Conservation (phyloP, 1,140 invertebrate species). For the Aphaenogaster rudis region DNA sequence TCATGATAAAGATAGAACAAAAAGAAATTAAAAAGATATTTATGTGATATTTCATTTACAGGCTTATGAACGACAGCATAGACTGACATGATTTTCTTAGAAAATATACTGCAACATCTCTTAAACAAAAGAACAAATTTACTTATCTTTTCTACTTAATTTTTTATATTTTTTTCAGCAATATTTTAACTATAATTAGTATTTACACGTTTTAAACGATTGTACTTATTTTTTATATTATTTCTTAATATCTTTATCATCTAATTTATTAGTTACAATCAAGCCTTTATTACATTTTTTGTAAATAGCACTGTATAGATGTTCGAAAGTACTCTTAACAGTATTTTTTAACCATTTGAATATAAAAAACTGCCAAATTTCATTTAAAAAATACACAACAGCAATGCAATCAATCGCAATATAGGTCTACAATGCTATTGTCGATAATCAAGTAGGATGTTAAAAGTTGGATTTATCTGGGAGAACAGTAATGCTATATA, state of each 20-base stretch:
- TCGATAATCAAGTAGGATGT: not conserved
- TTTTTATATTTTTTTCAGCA: not conserved
- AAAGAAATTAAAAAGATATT: not conserved
- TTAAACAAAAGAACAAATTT: not conserved
- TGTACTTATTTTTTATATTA: not conserved
- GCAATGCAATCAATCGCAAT: not conserved
- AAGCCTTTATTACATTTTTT: constrained; percentile 1
- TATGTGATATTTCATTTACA: constrained; percentile 45
- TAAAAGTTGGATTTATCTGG: not conserved
- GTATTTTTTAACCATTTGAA: not conserved
- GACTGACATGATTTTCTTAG: not conserved
- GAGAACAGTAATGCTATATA: too few relatives aligned
- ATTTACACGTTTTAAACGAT: not conserved
- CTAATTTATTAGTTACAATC: not conserved
- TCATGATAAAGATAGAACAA: not conserved
- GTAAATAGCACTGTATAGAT: constrained; percentile 20
- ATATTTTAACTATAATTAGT: not conserved
- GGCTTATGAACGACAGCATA: constrained; percentile 51
- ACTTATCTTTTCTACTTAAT: constrained; percentile 12
- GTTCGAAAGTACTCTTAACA: not conserved
- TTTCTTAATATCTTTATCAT: not conserved
- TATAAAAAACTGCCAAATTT: not conserved
- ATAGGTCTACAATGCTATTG: not conserved
- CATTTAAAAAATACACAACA: not conserved
- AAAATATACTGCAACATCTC: not conserved